A percentile compares a stretch with the other conserved stretches of the same genome.
Evolutionary conservation across 2,888 invertebrate species (phyloP).

Genomic region (Noctua pronuba): DNA sequence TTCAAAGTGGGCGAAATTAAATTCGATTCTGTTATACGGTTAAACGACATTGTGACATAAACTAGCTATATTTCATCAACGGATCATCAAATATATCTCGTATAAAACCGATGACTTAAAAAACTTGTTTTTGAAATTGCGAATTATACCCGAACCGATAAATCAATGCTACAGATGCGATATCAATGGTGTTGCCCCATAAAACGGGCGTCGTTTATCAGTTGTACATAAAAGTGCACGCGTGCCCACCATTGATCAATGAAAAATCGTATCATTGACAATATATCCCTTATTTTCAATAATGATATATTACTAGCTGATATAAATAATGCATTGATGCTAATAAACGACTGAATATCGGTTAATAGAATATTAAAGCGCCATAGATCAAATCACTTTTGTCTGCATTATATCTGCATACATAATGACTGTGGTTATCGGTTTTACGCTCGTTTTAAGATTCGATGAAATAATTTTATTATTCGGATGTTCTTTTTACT

Average conservation of each 20-base stretch:
- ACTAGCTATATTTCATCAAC: slow-evolving; percentile 75
- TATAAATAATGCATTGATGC: slow-evolving; percentile 68
- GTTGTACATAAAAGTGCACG: slow-evolving; percentile 84
- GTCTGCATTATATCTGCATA: slow-evolving; percentile 82
- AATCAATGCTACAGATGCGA: slow-evolving; percentile 83
- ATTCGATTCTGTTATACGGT: slow-evolving; percentile 54
- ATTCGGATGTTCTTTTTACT: slow-evolving; percentile 52
- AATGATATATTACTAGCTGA: slow-evolving; percentile 82
- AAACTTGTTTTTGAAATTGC: slow-evolving; percentile 78
- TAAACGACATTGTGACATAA: slow-evolving; percentile 53
- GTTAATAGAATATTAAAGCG: slow-evolving; percentile 85
- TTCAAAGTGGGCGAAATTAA: slow-evolving; percentile 57
- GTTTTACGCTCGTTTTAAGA: slow-evolving; percentile 73
- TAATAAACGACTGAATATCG: slow-evolving; percentile 74
- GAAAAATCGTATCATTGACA: slow-evolving; percentile 84
- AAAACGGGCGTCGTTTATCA: slow-evolving; percentile 85
- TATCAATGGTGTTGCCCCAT: slow-evolving; percentile 83
- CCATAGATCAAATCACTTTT: slow-evolving; percentile 78
- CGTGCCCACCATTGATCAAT: slow-evolving; percentile 81
- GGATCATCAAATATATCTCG: slow-evolving; percentile 75
- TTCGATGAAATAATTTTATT: slow-evolving; percentile 55
- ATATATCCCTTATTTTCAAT: slow-evolving; percentile 81
- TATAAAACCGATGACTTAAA: slow-evolving; percentile 70
- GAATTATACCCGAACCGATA: slow-evolving; percentile 83
- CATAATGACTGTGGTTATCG: slow-evolving; percentile 77